Evolutionary conservation across 2,113 vertebrate species (phyloP), one percentile per base, ranked within the genome.

Genomic region (Hippocampus abdominalis): DNA sequence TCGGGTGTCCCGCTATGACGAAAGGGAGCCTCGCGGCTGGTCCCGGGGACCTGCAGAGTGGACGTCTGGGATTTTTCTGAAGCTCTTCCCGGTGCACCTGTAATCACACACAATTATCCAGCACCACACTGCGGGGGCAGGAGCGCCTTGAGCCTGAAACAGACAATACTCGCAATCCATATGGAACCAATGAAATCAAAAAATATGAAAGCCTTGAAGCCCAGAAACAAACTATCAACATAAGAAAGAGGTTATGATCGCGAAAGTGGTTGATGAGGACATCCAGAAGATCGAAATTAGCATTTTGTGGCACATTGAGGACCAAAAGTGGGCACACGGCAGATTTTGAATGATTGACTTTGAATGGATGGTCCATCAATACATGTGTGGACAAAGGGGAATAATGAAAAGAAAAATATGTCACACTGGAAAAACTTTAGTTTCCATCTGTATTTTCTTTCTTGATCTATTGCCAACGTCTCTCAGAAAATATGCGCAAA

Each of bases 51-150:
- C 56, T 23, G 66, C 63, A 39, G 53, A 2, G 72, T 39, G 13
- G 69, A 67, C 85, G n/a, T 70, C 27, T 69, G 69, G 68, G 82
- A 76, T 68, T 13, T 48, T 23, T 72, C 76, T 57, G 29, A 66
- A 69, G 66, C 40, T 60, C 67, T 59, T 72, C 72, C 56, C 51
- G 0, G 10, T 57, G 76, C 89, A 90, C 84, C 89, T 89, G 89
- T 85, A 83, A 87, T 83, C 85, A 90, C 84, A 87, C 57, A 46
- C 57, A 80, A 75, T 77, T 73, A 79, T 48, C 72, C 64, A 71
- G 65, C 32, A 44, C 73, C 80, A 68, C 68, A 78, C 73, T 74
- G 81, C 53, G 79, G 46, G 46, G 46, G 62, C 72, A 68, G 66
- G 51, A 67, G 72, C 40, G 74, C 23, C 56, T 32, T n/a, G n/a